Evolutionary conservation across 2,888 invertebrate genomes (phyloP).

Genomic region (Ichneumoninae sp.): DNA sequence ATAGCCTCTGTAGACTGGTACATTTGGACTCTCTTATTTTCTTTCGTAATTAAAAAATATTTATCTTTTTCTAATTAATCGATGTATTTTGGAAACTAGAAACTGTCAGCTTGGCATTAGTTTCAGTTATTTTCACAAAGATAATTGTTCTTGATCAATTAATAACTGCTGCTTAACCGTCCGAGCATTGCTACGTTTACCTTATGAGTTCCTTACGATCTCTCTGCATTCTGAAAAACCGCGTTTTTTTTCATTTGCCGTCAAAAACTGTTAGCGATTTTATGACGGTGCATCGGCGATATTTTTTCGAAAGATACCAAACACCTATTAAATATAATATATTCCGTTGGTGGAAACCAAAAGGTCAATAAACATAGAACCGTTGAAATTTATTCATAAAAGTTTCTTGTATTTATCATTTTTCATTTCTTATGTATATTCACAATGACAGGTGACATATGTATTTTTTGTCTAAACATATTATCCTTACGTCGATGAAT

Average conservation of each 20-base stretch:
- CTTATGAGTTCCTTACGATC: conserved; percentile 50
- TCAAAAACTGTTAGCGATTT: too few species aligned
- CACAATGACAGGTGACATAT: conserved; percentile 84
- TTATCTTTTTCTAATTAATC: too few species aligned
- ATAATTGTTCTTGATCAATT: too few species aligned
- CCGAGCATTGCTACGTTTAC: background rate
- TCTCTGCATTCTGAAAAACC: conserved; percentile 21
- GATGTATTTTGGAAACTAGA: too few species aligned
- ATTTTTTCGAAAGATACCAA: too few species aligned
- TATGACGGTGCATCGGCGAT: too few species aligned
- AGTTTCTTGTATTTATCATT: conserved; percentile 83
- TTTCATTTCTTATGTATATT: conserved; percentile 83
- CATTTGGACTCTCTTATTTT: too few species aligned
- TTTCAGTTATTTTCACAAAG: too few species aligned
- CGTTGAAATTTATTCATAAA: conserved; percentile 80
- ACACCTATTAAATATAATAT: background rate
- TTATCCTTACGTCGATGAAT: conserved; percentile 74
- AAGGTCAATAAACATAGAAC: conserved; percentile 56
- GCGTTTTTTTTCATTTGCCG: background rate
- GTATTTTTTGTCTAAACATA: conserved; percentile 81
- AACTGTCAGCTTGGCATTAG: too few species aligned
- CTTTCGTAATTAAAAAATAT: too few species aligned
- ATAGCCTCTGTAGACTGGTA: too few species aligned
- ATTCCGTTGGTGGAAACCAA: background rate
- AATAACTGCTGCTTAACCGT: too few species aligned